Base-by-base conservation (phyloP, 2,888 invertebrate species). In the Amphipoea oculea region DNA sequence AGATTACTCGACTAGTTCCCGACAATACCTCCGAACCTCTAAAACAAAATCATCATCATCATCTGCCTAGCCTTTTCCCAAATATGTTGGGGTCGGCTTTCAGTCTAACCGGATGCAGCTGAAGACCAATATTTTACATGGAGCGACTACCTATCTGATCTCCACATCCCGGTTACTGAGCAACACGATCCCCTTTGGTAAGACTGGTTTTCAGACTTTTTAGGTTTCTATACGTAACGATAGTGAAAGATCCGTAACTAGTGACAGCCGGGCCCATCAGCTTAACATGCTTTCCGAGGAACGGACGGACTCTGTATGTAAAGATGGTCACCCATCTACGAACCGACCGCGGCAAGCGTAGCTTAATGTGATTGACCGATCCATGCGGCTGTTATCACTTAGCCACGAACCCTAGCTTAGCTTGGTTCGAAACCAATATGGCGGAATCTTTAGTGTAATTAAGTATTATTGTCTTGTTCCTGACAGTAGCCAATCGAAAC, bases 391-490 rank as follows among this genome's bases (percentile, higher is more conserved):
- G 4, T 36, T 57, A 57, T 23, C 12, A 4, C 4, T 62, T 14
- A 36, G 36, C 14, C 54, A 23, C 20, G 12, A 14, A 36, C 4
- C 48, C 12, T 4, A 42, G 9, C 7, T n/a, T 17, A 42, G 42
- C 4, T 4, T 65, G 6, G 23, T 45, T 65, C 0, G 4, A 62
- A 62, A 62, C 42, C 69, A 79, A 78, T 9, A 78, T 68, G 60
- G 48, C 14, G 40, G 9, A 4, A 9, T 42, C 51, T 78, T 57
- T 23, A 63, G 29, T 60, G 29, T 45, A 60, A 73, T 69, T 78
- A 63, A 20, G 81, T 48, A 29, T 14, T 62, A 75, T 69, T 73
- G 77, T 71, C 73, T 67, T 73, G 71, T 72, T 60, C 45, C 60
- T 65, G 12, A 66, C 45, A 54, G 29, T 60, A 60, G n/a, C 23